Percentiles rank a stretch among this genome's conserved stretches.
Evolutionary conservation across 2,888 invertebrate species (phyloP).

Genomic region (Drosophila ustulata): DNA sequence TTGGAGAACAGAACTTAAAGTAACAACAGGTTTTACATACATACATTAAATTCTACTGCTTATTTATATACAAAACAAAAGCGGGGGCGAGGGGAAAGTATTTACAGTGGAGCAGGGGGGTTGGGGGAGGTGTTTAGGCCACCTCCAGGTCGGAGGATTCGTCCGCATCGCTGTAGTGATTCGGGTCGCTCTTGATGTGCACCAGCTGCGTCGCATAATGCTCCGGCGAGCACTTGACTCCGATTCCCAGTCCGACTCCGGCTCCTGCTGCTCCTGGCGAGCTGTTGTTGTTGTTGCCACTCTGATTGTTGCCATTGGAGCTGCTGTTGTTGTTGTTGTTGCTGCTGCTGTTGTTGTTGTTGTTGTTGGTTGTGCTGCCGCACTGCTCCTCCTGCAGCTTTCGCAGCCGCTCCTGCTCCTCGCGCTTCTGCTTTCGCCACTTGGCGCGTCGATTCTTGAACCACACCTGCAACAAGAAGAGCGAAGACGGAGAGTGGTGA

Average conservation of each 20-base stretch:
- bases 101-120: constrained; percentile 34
- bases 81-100: constrained; percentile 21
- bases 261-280: constrained; percentile 33
- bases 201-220: constrained; percentile 82
- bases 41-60: constrained; percentile 15
- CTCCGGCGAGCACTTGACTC: constrained; percentile 81
- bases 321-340: constrained; percentile 32
- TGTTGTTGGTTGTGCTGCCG: constrained; percentile 65
- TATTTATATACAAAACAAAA: constrained; percentile 73
- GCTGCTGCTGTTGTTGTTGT: constrained; percentile 25
- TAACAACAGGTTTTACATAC: constrained; percentile 41
- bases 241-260: not conserved
- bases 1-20: constrained; percentile 56
- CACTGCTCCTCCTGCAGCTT: constrained; percentile 92
- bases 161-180: constrained; percentile 88
- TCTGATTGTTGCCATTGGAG: constrained; percentile 86
- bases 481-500: not conserved
- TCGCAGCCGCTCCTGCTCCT: constrained; percentile 92
- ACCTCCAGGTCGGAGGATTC: constrained; percentile 94
- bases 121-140: constrained; percentile 86
- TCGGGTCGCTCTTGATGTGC: constrained; percentile 84
- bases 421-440: constrained; percentile 98
- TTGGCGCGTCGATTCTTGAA: constrained; percentile 98
- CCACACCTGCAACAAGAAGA: constrained; percentile 91
- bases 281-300: constrained; percentile 89